Percentiles rank a stretch among this genome's conserved stretches.
Conservation (phyloP, 2,888 invertebrate species). For the Euplagia quadripunctaria region DNA sequence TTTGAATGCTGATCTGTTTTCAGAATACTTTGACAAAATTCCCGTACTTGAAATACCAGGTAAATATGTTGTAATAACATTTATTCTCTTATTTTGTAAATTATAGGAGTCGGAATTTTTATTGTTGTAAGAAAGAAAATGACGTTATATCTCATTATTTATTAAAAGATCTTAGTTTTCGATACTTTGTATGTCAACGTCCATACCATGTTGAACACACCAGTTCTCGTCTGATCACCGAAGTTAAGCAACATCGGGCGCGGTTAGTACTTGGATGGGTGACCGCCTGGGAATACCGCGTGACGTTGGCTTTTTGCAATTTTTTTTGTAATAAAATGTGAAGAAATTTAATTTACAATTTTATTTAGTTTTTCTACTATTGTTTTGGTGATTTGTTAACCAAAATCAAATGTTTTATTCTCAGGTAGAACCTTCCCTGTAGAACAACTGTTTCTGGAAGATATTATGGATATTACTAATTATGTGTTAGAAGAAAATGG, state of each 20-base stretch:
- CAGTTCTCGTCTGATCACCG: no score
- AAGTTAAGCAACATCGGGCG: no score
- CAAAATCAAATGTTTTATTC: slow-evolving; percentile 38
- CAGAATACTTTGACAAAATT: slow-evolving; percentile 93
- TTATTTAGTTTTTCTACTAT: slow-evolving; percentile 1
- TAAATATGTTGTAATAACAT: slow-evolving; percentile 38
- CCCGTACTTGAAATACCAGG: slow-evolving; percentile 94
- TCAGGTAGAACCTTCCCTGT: slow-evolving; percentile 93
- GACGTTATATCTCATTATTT: not conserved
- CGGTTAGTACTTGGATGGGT: no score
- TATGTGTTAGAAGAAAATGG: slow-evolving; percentile 84
- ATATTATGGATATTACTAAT: slow-evolving; percentile 89
- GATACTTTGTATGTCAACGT: no score
- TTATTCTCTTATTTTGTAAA: not conserved
- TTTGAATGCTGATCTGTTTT: slow-evolving; percentile 94
- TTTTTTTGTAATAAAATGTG: not conserved
- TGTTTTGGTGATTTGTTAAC: not conserved
- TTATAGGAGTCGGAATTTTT: no score
- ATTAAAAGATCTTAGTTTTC: no score
- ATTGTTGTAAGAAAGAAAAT: no score
- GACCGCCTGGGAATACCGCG: slow-evolving; percentile 61
- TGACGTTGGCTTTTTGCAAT: slow-evolving; percentile 46
- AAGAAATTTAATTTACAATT: not conserved
- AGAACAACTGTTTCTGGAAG: slow-evolving; percentile 93
- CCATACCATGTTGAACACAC: no score